These are phyloP conservation scores for Carterocephalus palaemon DNA, from an alignment of 2,888 invertebrate species.

Conservation along the genomic window DNA sequence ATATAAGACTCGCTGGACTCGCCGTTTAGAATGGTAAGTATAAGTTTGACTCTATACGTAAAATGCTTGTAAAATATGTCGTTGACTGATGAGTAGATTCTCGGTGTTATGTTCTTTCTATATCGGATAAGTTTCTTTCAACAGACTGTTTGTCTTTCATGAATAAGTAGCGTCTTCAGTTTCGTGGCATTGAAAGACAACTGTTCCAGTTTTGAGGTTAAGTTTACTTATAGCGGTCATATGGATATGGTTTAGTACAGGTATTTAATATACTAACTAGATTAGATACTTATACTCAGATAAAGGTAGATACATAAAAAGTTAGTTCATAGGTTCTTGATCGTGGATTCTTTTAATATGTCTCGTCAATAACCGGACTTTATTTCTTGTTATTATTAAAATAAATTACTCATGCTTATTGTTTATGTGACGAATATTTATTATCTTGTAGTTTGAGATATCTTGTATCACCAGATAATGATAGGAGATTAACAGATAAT, in stretches of 20 bases:
- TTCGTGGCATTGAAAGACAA: slow-evolving; percentile 18
- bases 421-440: no score
- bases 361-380: no score
- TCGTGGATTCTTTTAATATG: no score
- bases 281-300: neutral
- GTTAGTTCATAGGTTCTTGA: no score
- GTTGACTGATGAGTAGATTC: no score
- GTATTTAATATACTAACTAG: no score
- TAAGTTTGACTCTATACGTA: slow-evolving; percentile 12
- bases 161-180: slow-evolving; percentile 14
- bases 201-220: slow-evolving; percentile 12
- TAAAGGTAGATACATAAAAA: neutral
- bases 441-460: slow-evolving; percentile 9
- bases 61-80: no score
- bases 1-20: slow-evolving; percentile 29
- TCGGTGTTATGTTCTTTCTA: no score
- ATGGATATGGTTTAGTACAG: no score
- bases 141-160: slow-evolving; percentile 24
- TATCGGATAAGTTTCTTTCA: slow-evolving; percentile 27
- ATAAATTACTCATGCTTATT: no score
- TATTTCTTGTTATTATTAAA: no score
- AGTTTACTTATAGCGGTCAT: slow-evolving; percentile 1
- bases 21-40: slow-evolving; percentile 58
- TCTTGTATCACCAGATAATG: slow-evolving; percentile 5
- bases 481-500: no score